These are phyloP conservation scores for Chiloscyllium plagiosum DNA, from an alignment of 2,113 vertebrate species.

Conservation along the genomic window DNA sequence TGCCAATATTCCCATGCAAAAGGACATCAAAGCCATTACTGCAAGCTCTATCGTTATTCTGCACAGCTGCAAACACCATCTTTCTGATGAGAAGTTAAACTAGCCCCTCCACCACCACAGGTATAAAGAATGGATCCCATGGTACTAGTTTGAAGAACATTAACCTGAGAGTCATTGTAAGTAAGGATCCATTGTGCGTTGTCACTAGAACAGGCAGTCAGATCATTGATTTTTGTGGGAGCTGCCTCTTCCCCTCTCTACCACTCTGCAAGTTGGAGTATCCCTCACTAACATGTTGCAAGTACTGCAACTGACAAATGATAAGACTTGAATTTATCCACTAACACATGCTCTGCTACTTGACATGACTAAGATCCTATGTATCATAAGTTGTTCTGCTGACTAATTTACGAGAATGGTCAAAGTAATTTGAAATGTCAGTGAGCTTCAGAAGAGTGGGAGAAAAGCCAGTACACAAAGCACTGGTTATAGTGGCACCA, in stretches of 20 bases:
- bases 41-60: too few relatives aligned
- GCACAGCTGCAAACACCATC: not conserved
- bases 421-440: not conserved
- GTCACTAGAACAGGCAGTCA: not conserved
- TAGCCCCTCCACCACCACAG: not conserved
- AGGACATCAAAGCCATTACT: too few relatives aligned
- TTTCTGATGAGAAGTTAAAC: not conserved
- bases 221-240: not conserved
- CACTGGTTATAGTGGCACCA: not conserved
- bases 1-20: too few relatives aligned
- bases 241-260: not conserved
- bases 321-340: not conserved
- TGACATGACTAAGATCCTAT: not conserved
- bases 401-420: not conserved
- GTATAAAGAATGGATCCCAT: not conserved
- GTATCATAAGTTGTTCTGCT: not conserved
- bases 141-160: not conserved
- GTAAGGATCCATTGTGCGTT: not conserved
- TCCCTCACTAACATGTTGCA: not conserved
- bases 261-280: not conserved
- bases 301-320: not conserved
- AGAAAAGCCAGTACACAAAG: conserved; percentile 40
- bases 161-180: too few relatives aligned
- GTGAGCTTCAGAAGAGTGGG: conserved; percentile 3
- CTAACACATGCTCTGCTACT: not conserved